phyloP scores from a whole-genome alignment of 1,140 invertebrate species.

The Micrasema longulum region DNA sequence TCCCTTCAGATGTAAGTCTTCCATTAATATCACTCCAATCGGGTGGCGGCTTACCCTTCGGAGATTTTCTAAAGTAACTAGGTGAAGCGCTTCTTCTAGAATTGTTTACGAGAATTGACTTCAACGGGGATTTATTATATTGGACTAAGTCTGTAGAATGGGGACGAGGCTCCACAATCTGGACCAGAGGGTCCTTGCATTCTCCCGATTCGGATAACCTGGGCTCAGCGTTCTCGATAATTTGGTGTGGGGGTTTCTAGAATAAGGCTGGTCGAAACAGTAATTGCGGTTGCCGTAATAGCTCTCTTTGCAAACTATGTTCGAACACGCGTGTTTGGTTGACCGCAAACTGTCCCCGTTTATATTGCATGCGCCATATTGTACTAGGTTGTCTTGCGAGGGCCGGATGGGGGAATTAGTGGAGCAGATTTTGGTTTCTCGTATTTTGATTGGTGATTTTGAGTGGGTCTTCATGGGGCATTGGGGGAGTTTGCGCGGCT shows the following conservation, averaged over 20 bases:
- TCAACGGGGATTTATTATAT: constrained; percentile 32
- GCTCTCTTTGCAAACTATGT: constrained; percentile 7
- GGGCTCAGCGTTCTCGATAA: constrained; percentile 52
- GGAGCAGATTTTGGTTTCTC: constrained; percentile 28
- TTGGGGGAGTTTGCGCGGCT: constrained; percentile 36
- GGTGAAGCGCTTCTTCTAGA: constrained; percentile 50
- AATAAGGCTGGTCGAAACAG: constrained; percentile 9
- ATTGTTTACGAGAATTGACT: constrained; percentile 44
- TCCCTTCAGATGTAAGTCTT: constrained; percentile 25
- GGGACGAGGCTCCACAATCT: constrained; percentile 36
- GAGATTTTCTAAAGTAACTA: constrained; percentile 46
- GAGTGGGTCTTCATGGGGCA: constrained; percentile 8
- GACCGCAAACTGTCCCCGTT: constrained; percentile 29
- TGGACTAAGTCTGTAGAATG: constrained; percentile 37
- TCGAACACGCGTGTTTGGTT: constrained; percentile 16
- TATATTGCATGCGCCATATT: constrained; percentile 24
- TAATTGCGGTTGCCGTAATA: constrained; percentile 20
- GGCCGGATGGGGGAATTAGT: not conserved
- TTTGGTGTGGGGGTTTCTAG: constrained; percentile 32
- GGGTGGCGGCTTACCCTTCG: constrained; percentile 45
- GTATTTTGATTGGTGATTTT: constrained; percentile 27
- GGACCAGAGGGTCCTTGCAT: constrained; percentile 42
- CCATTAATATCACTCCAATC: constrained; percentile 41
- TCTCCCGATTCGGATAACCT: constrained; percentile 44
- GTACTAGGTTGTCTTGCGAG: constrained; percentile 9